Conservation (phyloP, 2,797 vertebrate species). For the Catamblyrhynchus diadema region DNA sequence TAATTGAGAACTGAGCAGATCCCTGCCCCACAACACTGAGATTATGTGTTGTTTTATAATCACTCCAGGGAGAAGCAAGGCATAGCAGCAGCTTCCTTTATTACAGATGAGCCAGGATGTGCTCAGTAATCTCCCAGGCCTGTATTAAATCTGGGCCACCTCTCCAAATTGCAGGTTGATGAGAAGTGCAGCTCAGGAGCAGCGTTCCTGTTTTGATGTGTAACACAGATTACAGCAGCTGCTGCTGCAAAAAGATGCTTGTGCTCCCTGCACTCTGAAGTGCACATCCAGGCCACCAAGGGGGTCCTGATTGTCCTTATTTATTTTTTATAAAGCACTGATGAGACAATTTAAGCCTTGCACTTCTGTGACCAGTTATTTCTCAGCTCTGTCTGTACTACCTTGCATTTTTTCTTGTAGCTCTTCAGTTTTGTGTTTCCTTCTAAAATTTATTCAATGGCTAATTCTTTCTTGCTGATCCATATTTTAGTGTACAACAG, state of each 20-base stretch:
- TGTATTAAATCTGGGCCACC: constrained; percentile 5
- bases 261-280: neutral
- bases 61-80: neutral
- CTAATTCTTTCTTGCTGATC: neutral
- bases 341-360: neutral
- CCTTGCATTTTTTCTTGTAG: neutral
- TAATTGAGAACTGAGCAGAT: neutral
- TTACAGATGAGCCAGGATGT: neutral
- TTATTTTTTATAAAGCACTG: neutral
- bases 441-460: neutral
- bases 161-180: constrained; percentile 31
- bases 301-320: neutral
- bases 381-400: neutral
- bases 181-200: neutral
- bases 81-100: neutral
- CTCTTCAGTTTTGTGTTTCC: neutral
- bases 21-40: neutral
- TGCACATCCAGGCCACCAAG: neutral
- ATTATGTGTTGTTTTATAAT: neutral
- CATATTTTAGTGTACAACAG: neutral
- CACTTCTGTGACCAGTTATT: neutral
- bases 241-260: neutral
- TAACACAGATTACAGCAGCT: neutral
- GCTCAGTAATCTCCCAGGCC: neutral
- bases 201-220: neutral